Evolutionary conservation across 2,797 vertebrate species (phyloP).

Genomic region (Aulostomus chinensis): DNA sequence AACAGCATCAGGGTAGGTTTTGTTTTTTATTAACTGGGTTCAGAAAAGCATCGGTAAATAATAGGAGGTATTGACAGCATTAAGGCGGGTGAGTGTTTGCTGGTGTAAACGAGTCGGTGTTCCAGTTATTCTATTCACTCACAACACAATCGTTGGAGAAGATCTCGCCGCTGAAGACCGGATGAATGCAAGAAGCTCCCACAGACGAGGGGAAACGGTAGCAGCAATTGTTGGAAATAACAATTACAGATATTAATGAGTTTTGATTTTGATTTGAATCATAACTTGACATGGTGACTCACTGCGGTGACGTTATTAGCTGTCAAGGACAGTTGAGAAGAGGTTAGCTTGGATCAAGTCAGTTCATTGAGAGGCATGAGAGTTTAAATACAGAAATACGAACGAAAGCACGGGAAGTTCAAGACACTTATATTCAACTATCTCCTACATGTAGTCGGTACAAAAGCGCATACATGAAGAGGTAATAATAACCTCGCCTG

Average conservation of each 20-base stretch:
- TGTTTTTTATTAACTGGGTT: conserved; percentile 54
- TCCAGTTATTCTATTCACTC: conserved; percentile 38
- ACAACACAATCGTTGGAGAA: conserved; percentile 21
- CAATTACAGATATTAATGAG: conserved; percentile 9
- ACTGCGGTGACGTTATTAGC: neutral
- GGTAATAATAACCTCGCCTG: no score
- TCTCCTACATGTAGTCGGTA: no score
- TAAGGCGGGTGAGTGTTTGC: conserved; percentile 47
- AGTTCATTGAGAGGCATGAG: no score
- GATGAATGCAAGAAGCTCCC: conserved; percentile 15
- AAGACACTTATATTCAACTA: no score
- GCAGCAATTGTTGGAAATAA: conserved; percentile 1
- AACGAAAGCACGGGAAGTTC: no score
- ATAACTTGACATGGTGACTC: neutral
- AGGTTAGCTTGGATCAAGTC: neutral
- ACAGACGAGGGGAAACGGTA: neutral
- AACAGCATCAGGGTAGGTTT: conserved; percentile 12
- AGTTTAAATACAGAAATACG: no score
- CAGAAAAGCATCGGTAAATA: conserved; percentile 49
- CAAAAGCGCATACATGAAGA: no score
- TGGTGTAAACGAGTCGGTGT: conserved; percentile 42
- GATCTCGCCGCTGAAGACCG: conserved; percentile 17
- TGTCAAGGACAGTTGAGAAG: neutral
- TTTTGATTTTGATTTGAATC: neutral
- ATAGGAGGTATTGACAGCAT: conserved; percentile 51